Conservation (phyloP, 2,797 vertebrate genomes). For the Lithobates sylvaticus region DNA sequence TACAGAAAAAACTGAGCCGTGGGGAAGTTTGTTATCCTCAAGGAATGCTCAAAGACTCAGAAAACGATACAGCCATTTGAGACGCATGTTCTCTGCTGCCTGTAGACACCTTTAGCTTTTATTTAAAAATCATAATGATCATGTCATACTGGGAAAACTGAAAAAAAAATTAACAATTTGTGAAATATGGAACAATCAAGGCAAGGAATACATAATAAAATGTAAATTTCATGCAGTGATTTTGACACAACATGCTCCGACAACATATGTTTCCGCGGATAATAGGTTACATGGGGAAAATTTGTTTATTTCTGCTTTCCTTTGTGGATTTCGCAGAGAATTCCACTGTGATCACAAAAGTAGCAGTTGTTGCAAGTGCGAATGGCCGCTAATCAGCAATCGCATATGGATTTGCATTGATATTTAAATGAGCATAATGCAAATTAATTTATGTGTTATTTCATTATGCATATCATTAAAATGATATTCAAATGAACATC, state of each 20-base stretch:
- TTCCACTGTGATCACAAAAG: slow-evolving; percentile 33
- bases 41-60: no score
- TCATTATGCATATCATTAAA: slow-evolving; percentile 42
- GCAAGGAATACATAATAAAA: not conserved
- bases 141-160: not conserved
- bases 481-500: slow-evolving; percentile 19
- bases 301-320: slow-evolving; percentile 3
- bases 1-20: no score
- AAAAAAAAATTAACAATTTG: not conserved
- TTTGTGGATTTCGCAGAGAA: slow-evolving; percentile 24
- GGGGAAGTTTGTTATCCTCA: no score
- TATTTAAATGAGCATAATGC: slow-evolving; percentile 44
- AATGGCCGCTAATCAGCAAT: slow-evolving; percentile 49
- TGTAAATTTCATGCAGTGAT: not conserved
- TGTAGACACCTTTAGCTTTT: not conserved
- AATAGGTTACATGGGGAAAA: slow-evolving; percentile 36
- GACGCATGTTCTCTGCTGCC: no score
- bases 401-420: slow-evolving; percentile 31
- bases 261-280: not conserved
- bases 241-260: not conserved
- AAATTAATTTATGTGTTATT: slow-evolving; percentile 38
- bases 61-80: no score
- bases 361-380: slow-evolving; percentile 23
- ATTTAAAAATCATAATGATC: not conserved
- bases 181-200: not conserved